phyloP scores from a whole-genome alignment of 2,888 invertebrate species.

The Chymomyza fuscimana region DNA sequence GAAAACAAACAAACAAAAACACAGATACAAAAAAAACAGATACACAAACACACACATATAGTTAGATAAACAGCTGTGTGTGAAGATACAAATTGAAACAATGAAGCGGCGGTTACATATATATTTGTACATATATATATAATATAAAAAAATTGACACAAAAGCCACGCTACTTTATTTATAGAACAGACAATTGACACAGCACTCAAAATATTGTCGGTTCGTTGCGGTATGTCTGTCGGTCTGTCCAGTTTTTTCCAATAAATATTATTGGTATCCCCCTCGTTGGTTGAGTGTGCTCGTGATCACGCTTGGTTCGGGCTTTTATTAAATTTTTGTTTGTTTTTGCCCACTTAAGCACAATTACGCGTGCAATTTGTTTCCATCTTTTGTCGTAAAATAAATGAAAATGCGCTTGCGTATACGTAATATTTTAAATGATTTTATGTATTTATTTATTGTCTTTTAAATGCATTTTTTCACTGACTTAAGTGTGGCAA shows the following conservation, averaged over 20 bases:
- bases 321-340: not conserved
- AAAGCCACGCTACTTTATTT: slow-evolving; percentile 52
- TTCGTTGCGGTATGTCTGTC: slow-evolving; percentile 8
- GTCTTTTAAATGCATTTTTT: slow-evolving; percentile 41
- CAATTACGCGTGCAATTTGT: slow-evolving; percentile 69
- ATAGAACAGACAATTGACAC: slow-evolving; percentile 62
- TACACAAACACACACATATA: too few relatives aligned
- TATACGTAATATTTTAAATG: slow-evolving; percentile 70
- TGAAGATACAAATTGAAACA: not conserved
- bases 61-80: not conserved
- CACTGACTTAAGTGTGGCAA: slow-evolving; percentile 31
- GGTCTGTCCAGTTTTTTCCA: slow-evolving; percentile 21
- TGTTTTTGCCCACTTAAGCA: slow-evolving; percentile 59
- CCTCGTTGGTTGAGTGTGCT: slow-evolving; percentile 4
- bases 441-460: slow-evolving; percentile 60
- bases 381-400: slow-evolving; percentile 54
- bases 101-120: not conserved
- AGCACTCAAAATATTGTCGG: slow-evolving; percentile 47
- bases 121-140: slow-evolving; percentile 1
- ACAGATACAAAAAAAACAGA: too few relatives aligned
- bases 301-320: slow-evolving; percentile 35
- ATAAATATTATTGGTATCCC: not conserved
- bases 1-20: not conserved
- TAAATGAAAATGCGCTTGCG: slow-evolving; percentile 31
- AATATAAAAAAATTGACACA: slow-evolving; percentile 50